These are phyloP conservation scores for Nibea coibor DNA, from an alignment of 2,113 vertebrate species.

Conservation along the genomic window DNA sequence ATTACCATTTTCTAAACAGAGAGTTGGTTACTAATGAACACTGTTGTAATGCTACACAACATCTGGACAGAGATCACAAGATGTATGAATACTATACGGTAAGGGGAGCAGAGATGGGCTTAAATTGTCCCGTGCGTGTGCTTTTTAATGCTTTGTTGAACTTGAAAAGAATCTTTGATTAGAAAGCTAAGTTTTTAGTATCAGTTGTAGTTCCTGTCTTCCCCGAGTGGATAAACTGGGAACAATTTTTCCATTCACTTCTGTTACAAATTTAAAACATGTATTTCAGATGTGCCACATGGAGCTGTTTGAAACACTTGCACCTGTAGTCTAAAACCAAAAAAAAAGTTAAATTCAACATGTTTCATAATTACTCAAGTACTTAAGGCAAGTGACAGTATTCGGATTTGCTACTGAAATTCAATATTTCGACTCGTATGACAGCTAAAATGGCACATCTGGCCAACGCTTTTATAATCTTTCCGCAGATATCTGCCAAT, in stretches of 20 bases:
- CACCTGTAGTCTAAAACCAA: not conserved
- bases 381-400: not conserved
- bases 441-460: not conserved
- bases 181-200: not conserved
- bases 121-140: not conserved
- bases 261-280: not conserved
- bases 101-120: not conserved
- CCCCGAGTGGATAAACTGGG: not conserved
- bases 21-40: constrained; percentile 49
- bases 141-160: not conserved
- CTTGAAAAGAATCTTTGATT: not conserved
- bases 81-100: not conserved
- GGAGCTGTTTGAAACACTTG: not conserved
- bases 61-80: constrained; percentile 55
- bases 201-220: not conserved
- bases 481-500: not conserved
- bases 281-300: not conserved
- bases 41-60: constrained; percentile 39
- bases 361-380: not conserved
- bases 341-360: too few relatives aligned
- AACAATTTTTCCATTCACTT: not conserved
- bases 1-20: constrained; percentile 63
- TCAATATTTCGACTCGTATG: not conserved
- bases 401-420: not conserved
- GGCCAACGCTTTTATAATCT: not conserved